These are phyloP conservation scores for Nemurella pictetii DNA, from an alignment of 2,888 invertebrate species.

Conservation along the genomic window DNA sequence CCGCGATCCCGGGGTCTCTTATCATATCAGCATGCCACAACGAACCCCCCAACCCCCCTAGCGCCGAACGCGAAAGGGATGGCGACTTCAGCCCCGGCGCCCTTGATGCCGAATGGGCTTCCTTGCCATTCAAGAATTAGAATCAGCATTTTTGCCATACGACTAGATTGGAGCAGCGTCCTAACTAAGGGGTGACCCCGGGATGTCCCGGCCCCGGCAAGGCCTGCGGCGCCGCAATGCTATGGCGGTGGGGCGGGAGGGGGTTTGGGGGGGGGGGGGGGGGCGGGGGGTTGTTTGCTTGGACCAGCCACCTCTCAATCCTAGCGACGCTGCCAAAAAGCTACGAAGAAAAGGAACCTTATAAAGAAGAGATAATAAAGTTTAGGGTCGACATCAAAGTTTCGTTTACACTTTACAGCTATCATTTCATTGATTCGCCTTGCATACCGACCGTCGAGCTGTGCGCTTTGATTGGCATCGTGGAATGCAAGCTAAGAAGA, in stretches of 20 bases:
- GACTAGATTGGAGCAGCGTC: conserved; percentile 41
- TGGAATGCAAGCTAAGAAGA: too few species aligned
- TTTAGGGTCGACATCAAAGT: neutral
- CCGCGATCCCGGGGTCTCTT: neutral
- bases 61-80: too few species aligned
- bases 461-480: too few species aligned
- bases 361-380: neutral
- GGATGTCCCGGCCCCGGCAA: conserved; percentile 39
- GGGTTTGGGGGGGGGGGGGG: conserved; percentile 27
- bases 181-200: conserved; percentile 17
- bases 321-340: conserved; percentile 21
- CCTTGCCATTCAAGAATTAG: conserved; percentile 40
- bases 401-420: neutral
- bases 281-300: conserved; percentile 6
- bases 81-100: neutral
- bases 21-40: neutral
- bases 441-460: neutral
- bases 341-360: conserved; percentile 9
- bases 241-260: conserved; percentile 32
- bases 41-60: neutral
- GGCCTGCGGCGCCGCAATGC: neutral
- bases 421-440: neutral
- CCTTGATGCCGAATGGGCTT: neutral
- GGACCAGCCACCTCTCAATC: neutral
- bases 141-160: conserved; percentile 45